phyloP scores from a whole-genome alignment of 1,140 invertebrate species.

The Tenebrio molitor region DNA sequence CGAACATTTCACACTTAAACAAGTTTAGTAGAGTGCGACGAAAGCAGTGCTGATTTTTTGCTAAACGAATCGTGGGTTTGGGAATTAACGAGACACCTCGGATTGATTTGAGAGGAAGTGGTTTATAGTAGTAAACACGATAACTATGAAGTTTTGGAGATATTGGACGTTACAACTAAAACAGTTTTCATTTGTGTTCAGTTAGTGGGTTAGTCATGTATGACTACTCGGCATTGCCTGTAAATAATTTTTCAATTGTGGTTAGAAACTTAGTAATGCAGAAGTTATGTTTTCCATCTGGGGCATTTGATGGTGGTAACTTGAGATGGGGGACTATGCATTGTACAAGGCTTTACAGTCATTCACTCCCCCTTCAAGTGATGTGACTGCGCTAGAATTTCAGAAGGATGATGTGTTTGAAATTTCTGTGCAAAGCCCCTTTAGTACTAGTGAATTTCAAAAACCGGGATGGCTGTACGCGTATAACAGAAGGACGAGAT shows the following conservation, averaged over 20 bases:
- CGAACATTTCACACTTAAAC: not conserved
- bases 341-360: slow-evolving; percentile 61
- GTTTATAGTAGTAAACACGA: not conserved
- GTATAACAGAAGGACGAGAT: slow-evolving; percentile 60
- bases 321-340: slow-evolving; percentile 61
- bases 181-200: not conserved
- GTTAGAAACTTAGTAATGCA: slow-evolving; percentile 52
- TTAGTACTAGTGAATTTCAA: slow-evolving; percentile 32
- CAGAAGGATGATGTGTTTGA: slow-evolving; percentile 61
- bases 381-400: slow-evolving; percentile 54
- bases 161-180: slow-evolving; percentile 28
- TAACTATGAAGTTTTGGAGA: slow-evolving; percentile 16
- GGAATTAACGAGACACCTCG: slow-evolving; percentile 9
- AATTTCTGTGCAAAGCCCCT: slow-evolving; percentile 53
- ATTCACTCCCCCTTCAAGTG: slow-evolving; percentile 54
- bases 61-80: not conserved
- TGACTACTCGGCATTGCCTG: not conserved
- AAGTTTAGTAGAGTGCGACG: not conserved
- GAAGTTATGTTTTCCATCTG: slow-evolving; percentile 50
- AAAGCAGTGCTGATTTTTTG: slow-evolving; percentile 13
- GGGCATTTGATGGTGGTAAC: slow-evolving; percentile 49
- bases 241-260: slow-evolving; percentile 27
- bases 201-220: slow-evolving; percentile 35
- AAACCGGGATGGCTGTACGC: slow-evolving; percentile 52
- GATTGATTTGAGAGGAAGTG: slow-evolving; percentile 29